Base-by-base conservation (phyloP, 2,797 vertebrate genomes). In the Chiroxiphia lanceolata region DNA sequence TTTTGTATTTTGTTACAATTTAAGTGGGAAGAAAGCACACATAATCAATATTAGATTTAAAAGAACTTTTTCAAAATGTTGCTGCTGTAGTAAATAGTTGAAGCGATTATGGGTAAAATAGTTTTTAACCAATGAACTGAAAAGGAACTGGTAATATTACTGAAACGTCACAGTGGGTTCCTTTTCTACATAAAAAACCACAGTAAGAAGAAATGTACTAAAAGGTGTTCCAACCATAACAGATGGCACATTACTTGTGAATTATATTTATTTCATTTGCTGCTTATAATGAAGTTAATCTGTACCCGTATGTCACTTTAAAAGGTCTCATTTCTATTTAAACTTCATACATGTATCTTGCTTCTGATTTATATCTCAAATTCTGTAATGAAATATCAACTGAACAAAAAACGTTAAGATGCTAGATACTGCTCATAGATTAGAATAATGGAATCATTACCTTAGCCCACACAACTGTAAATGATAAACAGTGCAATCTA, bases 381-480 rank as follows among this genome's bases (percentile, higher is more conserved):
- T 93, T 94, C 92, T 82, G 90, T 95, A 97, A 96, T 97, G 95
- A 95, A 97, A 91, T 96, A 97, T 97, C 96, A 97, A 95, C 88
- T 93, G 90, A 96, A 97, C 88, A 96, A 96, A 97, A 97, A 95
- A 81, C 63, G 90, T 94, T 94, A 97, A 96, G 87, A 97, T 74
- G 80, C 85, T 95, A 96, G 95, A 96, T 96, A 96, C 89, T 94
- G 93, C 95, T 94, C 95, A 85, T 80, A 88, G 88, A 95, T 97
- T 97, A 97, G 96, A 98, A 98, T 98, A 98, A 98, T 98, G 97
- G 98, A 98, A 97, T 96, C 96, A 98, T 98, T 98, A 98, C 94
- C 95, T 96, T 95, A 97, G 97, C 93, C 96, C 94, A 97, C 93
- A 96, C 96, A 90, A 97, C 97, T 97, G 97, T 98, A 98, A 98